A percentile compares a stretch with the other conserved stretches of the same genome.
phyloP scores from a whole-genome alignment of 2,888 invertebrate species.

The Xanthostigma xanthostigma region DNA sequence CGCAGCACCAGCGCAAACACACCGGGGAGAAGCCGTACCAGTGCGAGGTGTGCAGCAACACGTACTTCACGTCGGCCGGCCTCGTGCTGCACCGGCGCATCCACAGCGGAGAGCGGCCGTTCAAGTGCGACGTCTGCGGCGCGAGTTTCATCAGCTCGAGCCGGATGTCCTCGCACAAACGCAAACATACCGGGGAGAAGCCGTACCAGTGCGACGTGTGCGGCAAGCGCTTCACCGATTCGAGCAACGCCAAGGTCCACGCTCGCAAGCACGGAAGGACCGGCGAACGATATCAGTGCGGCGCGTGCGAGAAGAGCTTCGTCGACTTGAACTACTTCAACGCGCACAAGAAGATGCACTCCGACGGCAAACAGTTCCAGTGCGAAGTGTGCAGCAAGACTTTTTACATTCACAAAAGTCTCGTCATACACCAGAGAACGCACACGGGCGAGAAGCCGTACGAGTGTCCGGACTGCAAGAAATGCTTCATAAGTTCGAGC shows the following conservation, averaged over 20 bases:
- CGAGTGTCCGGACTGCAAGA: too few species aligned
- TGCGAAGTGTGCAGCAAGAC: constrained; percentile 27
- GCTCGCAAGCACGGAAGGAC: too few species aligned
- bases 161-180: constrained; percentile 32
- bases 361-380: constrained; percentile 15
- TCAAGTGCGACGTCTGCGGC: constrained; percentile 17
- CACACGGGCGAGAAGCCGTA: not conserved
- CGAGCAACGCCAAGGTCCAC: too few species aligned
- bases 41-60: not conserved
- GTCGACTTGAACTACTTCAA: constrained; percentile 31
- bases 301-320: constrained; percentile 24
- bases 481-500: too few species aligned
- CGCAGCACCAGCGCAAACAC: constrained; percentile 1
- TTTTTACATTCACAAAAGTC: constrained; percentile 20
- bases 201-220: constrained; percentile 24
- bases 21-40: constrained; percentile 17
- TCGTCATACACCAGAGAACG: constrained; percentile 19
- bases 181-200: constrained; percentile 23
- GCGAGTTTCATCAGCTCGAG: constrained; percentile 29
- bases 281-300: constrained; percentile 14
- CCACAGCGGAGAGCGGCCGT: not conserved
- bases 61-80: not conserved
- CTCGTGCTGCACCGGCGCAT: not conserved
- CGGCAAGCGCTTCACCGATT: constrained; percentile 11
- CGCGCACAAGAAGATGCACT: constrained; percentile 32